Percentiles rank a stretch among this genome's conserved stretches.
phyloP scores from a whole-genome alignment of 2,113 vertebrate genomes.

The Spea bombifrons region DNA sequence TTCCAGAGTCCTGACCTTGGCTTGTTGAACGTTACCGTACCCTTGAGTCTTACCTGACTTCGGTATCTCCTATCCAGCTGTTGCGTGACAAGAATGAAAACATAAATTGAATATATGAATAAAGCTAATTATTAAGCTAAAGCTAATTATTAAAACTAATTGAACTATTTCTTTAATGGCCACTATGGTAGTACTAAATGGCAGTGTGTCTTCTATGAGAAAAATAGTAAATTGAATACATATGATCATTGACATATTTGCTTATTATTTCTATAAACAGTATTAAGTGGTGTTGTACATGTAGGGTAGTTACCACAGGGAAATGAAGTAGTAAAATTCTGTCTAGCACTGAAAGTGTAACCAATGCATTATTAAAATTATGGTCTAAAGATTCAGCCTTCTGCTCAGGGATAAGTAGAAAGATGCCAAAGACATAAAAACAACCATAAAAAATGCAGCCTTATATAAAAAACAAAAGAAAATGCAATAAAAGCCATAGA shows the following conservation, averaged over 20 bases:
- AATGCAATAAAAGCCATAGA: slow-evolving; percentile 32
- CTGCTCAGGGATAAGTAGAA: slow-evolving; percentile 40
- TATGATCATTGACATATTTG: neutral
- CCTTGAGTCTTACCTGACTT: too few species aligned
- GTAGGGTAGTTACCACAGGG: neutral
- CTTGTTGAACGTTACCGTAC: too few species aligned
- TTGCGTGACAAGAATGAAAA: too few species aligned
- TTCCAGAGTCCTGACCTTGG: too few species aligned
- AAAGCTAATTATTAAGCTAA: too few species aligned
- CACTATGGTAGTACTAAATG: too few species aligned
- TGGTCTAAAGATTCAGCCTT: slow-evolving; percentile 21
- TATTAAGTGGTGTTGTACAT: neutral
- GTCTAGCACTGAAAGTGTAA: slow-evolving; percentile 19
- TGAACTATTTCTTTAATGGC: too few species aligned
- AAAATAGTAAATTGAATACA: neutral
- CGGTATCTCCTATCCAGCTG: too few species aligned
- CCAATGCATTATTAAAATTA: slow-evolving; percentile 41
- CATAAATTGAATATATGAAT: too few species aligned
- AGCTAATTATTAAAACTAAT: too few species aligned
- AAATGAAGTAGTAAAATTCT: slow-evolving; percentile 11
- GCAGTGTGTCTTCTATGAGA: too few species aligned
- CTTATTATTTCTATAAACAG: neutral
- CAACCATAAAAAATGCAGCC: slow-evolving; percentile 27
- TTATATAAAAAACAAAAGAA: slow-evolving; percentile 41
- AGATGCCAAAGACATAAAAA: slow-evolving; percentile 37